These are phyloP conservation scores for Bradynema listronoti DNA, from an alignment of 1,140 invertebrate species.

Conservation along the genomic window DNA sequence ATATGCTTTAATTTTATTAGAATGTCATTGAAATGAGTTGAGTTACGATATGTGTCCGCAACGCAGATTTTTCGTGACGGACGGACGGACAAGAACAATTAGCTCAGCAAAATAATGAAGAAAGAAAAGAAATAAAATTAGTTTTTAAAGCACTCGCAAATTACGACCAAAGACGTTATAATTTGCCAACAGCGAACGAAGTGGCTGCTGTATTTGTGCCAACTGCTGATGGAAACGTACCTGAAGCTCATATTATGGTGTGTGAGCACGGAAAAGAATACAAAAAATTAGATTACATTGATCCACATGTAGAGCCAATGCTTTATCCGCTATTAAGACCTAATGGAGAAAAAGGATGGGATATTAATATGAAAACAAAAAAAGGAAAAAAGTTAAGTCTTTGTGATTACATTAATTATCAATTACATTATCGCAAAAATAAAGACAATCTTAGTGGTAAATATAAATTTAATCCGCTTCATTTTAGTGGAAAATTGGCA, in stretches of 20 bases:
- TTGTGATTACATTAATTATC: background rate
- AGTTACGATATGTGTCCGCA: too few species aligned
- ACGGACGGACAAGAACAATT: background rate
- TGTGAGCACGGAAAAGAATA: background rate
- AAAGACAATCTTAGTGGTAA: too few species aligned
- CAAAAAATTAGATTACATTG: background rate
- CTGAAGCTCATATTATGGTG: conserved; percentile 2
- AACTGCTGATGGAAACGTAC: background rate
- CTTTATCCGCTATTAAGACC: background rate
- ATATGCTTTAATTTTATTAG: too few species aligned
- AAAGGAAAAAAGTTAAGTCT: background rate
- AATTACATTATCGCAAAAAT: too few species aligned
- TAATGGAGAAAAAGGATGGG: conserved; percentile 1
- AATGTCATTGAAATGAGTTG: too few species aligned
- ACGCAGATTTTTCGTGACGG: too few species aligned
- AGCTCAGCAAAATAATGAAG: background rate
- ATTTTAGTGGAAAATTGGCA: background rate
- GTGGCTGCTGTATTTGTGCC: conserved; percentile 3
- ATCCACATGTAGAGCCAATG: background rate
- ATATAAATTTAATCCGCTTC: background rate
- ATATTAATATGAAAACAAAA: background rate
- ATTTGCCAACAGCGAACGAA: background rate
- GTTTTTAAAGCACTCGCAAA: background rate
- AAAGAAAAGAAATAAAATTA: background rate
- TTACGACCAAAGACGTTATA: background rate